Conservation (phyloP, 2,113 vertebrate genomes). For the Tor tambroides region DNA sequence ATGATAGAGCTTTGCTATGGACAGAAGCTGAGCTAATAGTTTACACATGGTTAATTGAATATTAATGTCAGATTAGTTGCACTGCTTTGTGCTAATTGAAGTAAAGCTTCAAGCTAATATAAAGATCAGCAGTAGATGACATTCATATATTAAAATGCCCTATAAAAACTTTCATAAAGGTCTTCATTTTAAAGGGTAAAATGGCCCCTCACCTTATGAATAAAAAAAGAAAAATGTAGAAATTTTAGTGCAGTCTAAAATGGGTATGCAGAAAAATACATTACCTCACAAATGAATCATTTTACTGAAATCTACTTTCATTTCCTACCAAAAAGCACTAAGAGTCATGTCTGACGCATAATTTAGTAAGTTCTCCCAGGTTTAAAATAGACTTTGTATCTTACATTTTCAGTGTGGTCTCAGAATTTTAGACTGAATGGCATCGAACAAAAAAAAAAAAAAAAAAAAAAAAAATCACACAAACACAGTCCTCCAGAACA, state of each 20-base stretch:
- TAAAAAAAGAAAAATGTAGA: not conserved
- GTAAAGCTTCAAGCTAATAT: not conserved
- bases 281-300: not conserved
- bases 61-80: conserved; percentile 16
- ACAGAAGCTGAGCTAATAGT: not conserved
- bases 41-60: not conserved
- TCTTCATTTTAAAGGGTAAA: conserved; percentile 21
- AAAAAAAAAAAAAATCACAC: too few species aligned
- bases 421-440: not conserved
- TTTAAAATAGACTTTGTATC: conserved; percentile 9
- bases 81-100: conserved; percentile 7
- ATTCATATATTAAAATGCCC: conserved; percentile 4
- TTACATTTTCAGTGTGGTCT: not conserved
- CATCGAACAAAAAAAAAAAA: not conserved
- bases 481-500: not conserved
- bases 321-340: not conserved
- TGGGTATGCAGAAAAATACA: conserved; percentile 23
- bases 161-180: not conserved
- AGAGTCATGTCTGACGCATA: not conserved
- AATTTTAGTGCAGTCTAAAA: not conserved
- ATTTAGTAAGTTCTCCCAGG: not conserved
- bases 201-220: not conserved
- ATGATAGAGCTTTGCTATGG: not conserved
- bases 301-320: conserved; percentile 9
- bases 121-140: not conserved